Evolutionary conservation across 2,113 vertebrate genomes (phyloP).

Genomic region (Tenrec ecaudatus): DNA sequence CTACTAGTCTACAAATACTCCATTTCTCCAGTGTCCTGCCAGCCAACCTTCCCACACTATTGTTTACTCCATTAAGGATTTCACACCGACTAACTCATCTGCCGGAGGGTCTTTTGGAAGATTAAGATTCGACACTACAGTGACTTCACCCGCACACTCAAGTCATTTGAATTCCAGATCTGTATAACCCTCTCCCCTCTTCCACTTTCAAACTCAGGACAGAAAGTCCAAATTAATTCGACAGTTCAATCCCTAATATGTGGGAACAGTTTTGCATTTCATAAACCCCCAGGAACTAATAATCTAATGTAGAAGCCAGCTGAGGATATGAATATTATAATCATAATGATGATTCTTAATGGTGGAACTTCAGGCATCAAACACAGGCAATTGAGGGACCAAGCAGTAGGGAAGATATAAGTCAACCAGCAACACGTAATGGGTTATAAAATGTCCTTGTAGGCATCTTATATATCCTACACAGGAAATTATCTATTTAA

Average conservation of each 20-base stretch:
- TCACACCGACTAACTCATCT: background rate
- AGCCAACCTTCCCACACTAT: background rate
- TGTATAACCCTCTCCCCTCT: background rate
- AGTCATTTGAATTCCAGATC: background rate
- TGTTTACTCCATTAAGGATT: background rate
- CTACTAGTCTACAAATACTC: background rate
- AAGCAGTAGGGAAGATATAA: background rate
- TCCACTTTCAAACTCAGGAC: background rate
- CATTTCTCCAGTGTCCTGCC: background rate
- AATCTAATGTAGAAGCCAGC: conserved; percentile 13
- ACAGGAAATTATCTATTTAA: background rate
- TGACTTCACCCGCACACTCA: background rate
- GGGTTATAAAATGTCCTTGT: conserved; percentile 19
- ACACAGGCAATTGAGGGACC: background rate
- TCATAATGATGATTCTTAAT: background rate
- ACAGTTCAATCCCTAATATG: background rate
- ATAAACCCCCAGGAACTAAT: background rate
- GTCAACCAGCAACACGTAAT: background rate
- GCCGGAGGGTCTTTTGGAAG: background rate
- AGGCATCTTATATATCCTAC: background rate
- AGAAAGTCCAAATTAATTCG: conserved; percentile 4
- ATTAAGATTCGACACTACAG: background rate
- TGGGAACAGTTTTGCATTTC: background rate
- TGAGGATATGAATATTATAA: background rate
- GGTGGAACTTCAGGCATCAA: background rate